phyloP scores from a whole-genome alignment of 2,113 vertebrate species.

The Saguinus imperator region DNA sequence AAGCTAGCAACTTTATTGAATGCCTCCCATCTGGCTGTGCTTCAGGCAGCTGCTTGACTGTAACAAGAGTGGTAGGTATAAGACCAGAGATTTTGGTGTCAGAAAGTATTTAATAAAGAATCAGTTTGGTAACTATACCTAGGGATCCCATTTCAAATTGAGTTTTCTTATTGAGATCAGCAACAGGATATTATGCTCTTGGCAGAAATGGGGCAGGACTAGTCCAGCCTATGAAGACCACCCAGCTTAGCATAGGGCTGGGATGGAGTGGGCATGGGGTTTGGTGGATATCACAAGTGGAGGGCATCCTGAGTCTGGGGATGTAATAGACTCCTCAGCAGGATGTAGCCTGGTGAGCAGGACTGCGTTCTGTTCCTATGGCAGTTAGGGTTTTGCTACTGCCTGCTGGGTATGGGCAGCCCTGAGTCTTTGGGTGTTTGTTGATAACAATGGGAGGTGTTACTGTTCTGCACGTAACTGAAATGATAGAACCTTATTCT shows the following conservation, averaged over 20 bases:
- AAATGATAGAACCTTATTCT: not conserved
- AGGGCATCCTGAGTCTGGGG: not conserved
- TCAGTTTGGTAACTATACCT: not conserved
- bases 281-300: not conserved
- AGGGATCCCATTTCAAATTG: slow-evolving; percentile 47
- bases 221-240: not conserved
- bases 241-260: not conserved
- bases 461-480: not conserved
- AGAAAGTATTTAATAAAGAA: slow-evolving; percentile 59
- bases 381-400: not conserved
- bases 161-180: slow-evolving; percentile 55
- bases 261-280: too few species aligned
- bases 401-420: not conserved
- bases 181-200: not conserved
- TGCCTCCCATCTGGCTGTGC: slow-evolving; percentile 67
- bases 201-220: not conserved
- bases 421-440: not conserved
- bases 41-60: slow-evolving; percentile 39
- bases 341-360: not conserved
- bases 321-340: not conserved
- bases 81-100: slow-evolving; percentile 35
- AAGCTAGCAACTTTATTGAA: slow-evolving; percentile 67
- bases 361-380: not conserved
- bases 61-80: slow-evolving; percentile 5
- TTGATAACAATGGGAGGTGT: not conserved